Percentiles rank a stretch among this genome's conserved stretches.
Conservation (phyloP, 2,113 vertebrate species). For the Pomatostomus ruficeps region DNA sequence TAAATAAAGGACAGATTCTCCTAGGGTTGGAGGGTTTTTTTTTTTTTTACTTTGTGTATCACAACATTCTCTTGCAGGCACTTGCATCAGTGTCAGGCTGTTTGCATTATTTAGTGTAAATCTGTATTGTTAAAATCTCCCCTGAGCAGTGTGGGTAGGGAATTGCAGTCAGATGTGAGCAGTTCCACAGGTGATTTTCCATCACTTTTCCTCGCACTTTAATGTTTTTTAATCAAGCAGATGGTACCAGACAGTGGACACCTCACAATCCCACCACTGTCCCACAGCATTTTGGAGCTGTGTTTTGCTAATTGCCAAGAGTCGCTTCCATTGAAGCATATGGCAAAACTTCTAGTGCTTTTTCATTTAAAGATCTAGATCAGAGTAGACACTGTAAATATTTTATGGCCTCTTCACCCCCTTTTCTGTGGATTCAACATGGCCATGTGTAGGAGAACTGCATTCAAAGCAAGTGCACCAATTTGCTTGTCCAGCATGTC, state of each 20-base stretch:
- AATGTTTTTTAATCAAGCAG: background rate
- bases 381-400: background rate
- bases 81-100: background rate
- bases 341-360: background rate
- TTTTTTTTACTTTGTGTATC: background rate
- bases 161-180: background rate
- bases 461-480: background rate
- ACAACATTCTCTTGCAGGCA: background rate
- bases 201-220: background rate
- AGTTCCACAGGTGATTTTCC: background rate
- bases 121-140: background rate
- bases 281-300: background rate
- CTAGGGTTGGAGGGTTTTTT: background rate
- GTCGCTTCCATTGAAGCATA: background rate
- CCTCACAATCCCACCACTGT: background rate
- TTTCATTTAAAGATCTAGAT: background rate
- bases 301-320: background rate
- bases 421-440: background rate
- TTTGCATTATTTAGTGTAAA: background rate
- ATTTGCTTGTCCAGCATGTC: background rate
- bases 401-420: background rate
- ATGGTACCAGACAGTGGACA: background rate
- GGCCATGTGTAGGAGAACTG: background rate
- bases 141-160: background rate
- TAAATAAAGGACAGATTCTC: background rate